Evolutionary conservation across 2,113 vertebrate species (phyloP), one percentile per base, ranked within the genome.

Genomic region (Chrysemys picta): DNA sequence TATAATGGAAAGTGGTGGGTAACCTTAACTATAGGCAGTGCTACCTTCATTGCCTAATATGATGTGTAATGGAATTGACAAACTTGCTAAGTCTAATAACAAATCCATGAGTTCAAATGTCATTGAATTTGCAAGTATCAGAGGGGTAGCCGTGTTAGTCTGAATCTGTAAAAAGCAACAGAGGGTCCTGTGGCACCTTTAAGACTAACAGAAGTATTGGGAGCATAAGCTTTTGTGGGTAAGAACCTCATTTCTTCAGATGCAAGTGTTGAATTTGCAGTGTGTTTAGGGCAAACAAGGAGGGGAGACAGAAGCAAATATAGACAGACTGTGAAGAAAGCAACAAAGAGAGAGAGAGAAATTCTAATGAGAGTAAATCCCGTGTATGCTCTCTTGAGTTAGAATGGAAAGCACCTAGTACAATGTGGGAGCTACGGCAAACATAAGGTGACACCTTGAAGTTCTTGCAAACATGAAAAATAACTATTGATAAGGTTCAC

Each of bases 281-380:
- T 25, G 29, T 93, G 1, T 56, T 35, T 49, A 53, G 53, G 25
- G 6, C 27, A 82, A 62, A 47, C 59, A 52, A 82, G 65, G n/a
- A 82, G 91, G 91, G 4, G 17, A 4, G 21, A 45, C 24, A 89
- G 62, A 93, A 91, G 22, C n/a, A 92, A 45, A 87, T 31, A 50
- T 5, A 27, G 29, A 13, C 72, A 83, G 38, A 9, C 1, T 4
- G 27, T 3, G 47, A 2, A 9, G 19, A 88, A 94, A 84, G 57
- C 49, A 80, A 29, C 2, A n/a, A n/a, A 72, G 56, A 91, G 92
- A 80, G 1, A 9, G 35, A 50, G 19, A 29, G 57, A 84, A 49
- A 89, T 19, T 42, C 47, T 1, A 80, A 69, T 16, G 57, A 16
- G 3, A 45, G 47, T 38, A 69, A 10, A 10, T 52, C 6, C 3